phyloP scores from a whole-genome alignment of 2,888 invertebrate genomes.

The Apoderus coryli region DNA sequence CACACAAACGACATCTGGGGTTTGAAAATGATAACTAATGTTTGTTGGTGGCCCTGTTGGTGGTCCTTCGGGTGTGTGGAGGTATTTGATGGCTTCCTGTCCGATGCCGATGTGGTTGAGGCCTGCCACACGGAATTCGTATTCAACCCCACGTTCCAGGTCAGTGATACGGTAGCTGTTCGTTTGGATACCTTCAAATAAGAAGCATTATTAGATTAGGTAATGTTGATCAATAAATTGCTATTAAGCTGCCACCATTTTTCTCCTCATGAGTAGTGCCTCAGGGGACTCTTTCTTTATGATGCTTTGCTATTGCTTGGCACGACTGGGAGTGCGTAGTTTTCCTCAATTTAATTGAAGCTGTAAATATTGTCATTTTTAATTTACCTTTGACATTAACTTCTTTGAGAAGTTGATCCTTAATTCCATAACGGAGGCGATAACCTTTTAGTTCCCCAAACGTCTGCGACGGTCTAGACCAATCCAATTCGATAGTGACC shows the following conservation, averaged over 20 bases:
- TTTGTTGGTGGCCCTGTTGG: constrained; percentile 81
- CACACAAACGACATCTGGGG: constrained; percentile 82
- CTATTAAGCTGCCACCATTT: not conserved
- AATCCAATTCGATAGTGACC: constrained; percentile 80
- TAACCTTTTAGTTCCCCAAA: constrained; percentile 83
- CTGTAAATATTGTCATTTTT: too few species aligned
- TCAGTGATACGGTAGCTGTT: constrained; percentile 60
- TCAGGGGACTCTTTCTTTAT: too few species aligned
- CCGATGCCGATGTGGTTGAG: constrained; percentile 91
- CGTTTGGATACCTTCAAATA: constrained; percentile 41
- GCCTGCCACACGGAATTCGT: constrained; percentile 94
- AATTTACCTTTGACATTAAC: constrained; percentile 52
- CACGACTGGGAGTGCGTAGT: too few species aligned
- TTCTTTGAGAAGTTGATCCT: constrained; percentile 63
- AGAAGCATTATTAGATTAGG: constrained; percentile 6
- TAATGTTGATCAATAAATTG: constrained; percentile 4
- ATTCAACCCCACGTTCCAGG: constrained; percentile 83
- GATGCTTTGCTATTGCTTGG: too few species aligned
- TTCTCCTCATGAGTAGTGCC: too few species aligned
- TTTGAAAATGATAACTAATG: constrained; percentile 74
- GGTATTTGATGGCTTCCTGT: constrained; percentile 82
- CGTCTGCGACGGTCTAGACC: constrained; percentile 79
- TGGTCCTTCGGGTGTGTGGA: constrained; percentile 87
- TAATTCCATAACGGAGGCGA: constrained; percentile 72
- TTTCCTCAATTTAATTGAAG: too few species aligned